These are phyloP conservation scores for Cyclophora punctaria DNA, from an alignment of 2,888 invertebrate genomes.

Conservation along the genomic window DNA sequence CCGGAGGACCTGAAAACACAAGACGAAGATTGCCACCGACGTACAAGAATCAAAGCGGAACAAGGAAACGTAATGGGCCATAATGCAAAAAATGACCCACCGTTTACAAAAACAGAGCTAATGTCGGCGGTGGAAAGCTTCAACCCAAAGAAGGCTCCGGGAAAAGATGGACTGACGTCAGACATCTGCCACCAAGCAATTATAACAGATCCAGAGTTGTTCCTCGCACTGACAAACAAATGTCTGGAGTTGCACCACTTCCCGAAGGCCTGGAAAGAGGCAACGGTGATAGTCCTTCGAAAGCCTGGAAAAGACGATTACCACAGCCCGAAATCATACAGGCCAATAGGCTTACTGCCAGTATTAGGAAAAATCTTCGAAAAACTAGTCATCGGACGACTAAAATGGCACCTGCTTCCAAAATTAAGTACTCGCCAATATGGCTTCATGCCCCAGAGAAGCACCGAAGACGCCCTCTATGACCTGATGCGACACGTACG, in stretches of 20 bases:
- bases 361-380: constrained; percentile 7
- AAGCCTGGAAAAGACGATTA: constrained; percentile 6
- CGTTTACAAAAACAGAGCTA: not conserved
- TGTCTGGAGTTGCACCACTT: constrained; percentile 2
- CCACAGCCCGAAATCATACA: constrained; percentile 1
- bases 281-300: not conserved
- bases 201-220: not conserved
- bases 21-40: not conserved
- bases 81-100: not conserved
- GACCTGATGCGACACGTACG: not conserved
- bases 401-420: not conserved
- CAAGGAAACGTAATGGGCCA: not conserved
- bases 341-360: constrained; percentile 7
- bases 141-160: constrained; percentile 7
- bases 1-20: not conserved
- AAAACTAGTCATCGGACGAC: constrained; percentile 1
- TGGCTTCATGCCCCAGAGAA: not conserved
- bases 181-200: constrained; percentile 17
- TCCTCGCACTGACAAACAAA: constrained; percentile 1
- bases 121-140: not conserved
- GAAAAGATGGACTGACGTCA: constrained; percentile 5
- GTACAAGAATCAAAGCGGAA: not conserved
- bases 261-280: constrained; percentile 7
- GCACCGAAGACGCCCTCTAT: not conserved
- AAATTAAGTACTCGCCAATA: not conserved